A percentile compares a stretch with the other conserved stretches of the same genome.
Conservation (phyloP, 2,888 invertebrate genomes). For the Cremastinae sp. region DNA sequence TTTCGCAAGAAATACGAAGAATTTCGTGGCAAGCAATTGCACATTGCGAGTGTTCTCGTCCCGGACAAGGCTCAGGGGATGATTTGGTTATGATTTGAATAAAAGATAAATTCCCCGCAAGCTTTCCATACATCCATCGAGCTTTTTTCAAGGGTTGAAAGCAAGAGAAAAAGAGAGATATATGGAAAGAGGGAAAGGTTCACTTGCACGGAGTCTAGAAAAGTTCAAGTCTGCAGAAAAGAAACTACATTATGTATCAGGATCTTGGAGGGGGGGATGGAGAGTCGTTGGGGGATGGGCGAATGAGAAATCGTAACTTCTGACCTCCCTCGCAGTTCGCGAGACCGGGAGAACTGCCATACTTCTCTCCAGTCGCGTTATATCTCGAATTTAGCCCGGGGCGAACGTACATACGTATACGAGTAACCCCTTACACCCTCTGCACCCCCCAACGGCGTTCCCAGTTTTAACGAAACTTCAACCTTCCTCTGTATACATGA, state of each 20-base stretch:
- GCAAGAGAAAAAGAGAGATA: constrained; percentile 7
- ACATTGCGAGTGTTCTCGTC: constrained; percentile 8
- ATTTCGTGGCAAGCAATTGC: constrained; percentile 40
- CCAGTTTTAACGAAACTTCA: constrained; percentile 53
- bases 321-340: constrained; percentile 38
- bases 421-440: neutral
- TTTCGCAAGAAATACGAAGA: constrained; percentile 5
- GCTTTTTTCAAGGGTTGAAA: neutral
- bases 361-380: constrained; percentile 38
- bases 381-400: constrained; percentile 31
- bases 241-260: constrained; percentile 66
- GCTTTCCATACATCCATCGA: neutral
- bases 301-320: constrained; percentile 59
- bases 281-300: neutral
- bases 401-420: constrained; percentile 11
- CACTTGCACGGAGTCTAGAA: constrained; percentile 23
- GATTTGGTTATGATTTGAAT: constrained; percentile 63
- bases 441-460: neutral
- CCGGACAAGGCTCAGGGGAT: constrained; percentile 46
- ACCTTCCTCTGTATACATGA: constrained; percentile 55
- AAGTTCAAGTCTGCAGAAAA: constrained; percentile 50
- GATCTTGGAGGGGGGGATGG: neutral
- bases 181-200: neutral
- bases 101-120: constrained; percentile 57
- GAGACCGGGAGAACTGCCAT: constrained; percentile 43